phyloP scores from a whole-genome alignment of 1,140 invertebrate genomes.

The Stratiolaelaps scimitus region DNA sequence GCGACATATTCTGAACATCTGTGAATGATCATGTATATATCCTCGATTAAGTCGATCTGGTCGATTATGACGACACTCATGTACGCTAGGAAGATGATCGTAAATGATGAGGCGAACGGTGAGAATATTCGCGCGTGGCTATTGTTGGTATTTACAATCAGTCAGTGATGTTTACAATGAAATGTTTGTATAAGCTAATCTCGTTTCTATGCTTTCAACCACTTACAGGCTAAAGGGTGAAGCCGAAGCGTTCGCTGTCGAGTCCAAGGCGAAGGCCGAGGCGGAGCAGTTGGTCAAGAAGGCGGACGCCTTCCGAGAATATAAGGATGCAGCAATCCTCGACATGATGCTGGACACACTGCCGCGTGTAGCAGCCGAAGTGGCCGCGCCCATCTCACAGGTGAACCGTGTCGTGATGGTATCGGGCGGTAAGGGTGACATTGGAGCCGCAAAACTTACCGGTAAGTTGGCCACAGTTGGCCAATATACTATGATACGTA shows the following conservation, averaged over 20 bases:
- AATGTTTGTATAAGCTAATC: neutral
- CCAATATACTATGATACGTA: too few species aligned
- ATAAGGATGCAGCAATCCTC: conserved; percentile 87
- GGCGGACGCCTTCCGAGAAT: conserved; percentile 89
- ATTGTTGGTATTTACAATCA: too few species aligned
- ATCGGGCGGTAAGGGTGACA: conserved; percentile 72
- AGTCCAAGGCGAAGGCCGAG: conserved; percentile 84
- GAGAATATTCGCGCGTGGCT: too few species aligned
- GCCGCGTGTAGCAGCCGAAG: conserved; percentile 90
- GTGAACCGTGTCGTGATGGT: conserved; percentile 89
- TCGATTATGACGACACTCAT: too few species aligned
- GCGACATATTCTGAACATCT: too few species aligned
- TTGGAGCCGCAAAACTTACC: conserved; percentile 83
- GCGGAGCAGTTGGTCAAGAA: conserved; percentile 93
- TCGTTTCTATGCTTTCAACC: conserved; percentile 18
- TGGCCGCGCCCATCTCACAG: conserved; percentile 81
- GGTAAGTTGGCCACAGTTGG: too few species aligned
- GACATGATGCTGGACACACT: conserved; percentile 93
- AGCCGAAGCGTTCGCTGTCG: conserved; percentile 83
- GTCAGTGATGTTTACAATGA: neutral
- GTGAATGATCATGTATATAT: too few species aligned
- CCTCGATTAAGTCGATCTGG: too few species aligned
- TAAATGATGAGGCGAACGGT: too few species aligned
- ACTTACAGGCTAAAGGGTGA: conserved; percentile 51
- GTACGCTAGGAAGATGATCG: too few species aligned